A percentile compares a stretch with the other conserved stretches of the same genome.
These are phyloP conservation scores for Maniola jurtina DNA, from an alignment of 1,140 invertebrate genomes.

Conservation along the genomic window DNA sequence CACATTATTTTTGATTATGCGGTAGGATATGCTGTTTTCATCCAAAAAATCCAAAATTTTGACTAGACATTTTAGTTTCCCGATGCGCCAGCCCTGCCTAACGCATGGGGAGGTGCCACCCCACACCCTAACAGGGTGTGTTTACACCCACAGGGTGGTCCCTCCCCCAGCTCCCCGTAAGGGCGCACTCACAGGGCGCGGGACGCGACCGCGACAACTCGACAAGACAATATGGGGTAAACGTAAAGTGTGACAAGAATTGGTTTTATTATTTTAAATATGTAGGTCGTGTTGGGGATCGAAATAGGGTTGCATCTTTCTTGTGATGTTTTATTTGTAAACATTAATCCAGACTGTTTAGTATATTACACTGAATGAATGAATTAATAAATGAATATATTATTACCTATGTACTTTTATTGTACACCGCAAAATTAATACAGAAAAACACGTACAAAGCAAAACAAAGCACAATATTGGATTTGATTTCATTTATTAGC, in stretches of 20 bases:
- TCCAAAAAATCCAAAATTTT: no score
- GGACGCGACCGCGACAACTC: slow-evolving; percentile 15
- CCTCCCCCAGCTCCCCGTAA: slow-evolving; percentile 15
- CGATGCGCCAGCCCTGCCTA: background rate
- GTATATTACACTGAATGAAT: no score
- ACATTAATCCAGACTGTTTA: background rate
- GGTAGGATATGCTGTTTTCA: no score
- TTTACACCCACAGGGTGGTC: slow-evolving; percentile 24
- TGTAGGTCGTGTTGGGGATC: slow-evolving; percentile 5
- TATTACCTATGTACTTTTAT: no score
- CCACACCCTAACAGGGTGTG: slow-evolving; percentile 11
- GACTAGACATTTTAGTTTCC: background rate
- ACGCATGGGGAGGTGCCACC: slow-evolving; percentile 28
- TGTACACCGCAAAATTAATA: no score
- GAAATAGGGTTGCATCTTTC: background rate
- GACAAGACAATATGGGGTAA: slow-evolving; percentile 19
- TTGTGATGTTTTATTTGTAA: background rate
- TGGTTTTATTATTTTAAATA: slow-evolving; percentile 11
- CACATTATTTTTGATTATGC: no score
- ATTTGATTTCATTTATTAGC: no score
- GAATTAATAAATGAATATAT: no score
- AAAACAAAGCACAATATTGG: no score
- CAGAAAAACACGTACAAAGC: no score
- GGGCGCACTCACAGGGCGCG: slow-evolving; percentile 20
- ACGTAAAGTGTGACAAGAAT: slow-evolving; percentile 4